These are phyloP conservation scores for Phallusia fumigata DNA, from an alignment of 23 tunicate species.

Conservation along the genomic window DNA sequence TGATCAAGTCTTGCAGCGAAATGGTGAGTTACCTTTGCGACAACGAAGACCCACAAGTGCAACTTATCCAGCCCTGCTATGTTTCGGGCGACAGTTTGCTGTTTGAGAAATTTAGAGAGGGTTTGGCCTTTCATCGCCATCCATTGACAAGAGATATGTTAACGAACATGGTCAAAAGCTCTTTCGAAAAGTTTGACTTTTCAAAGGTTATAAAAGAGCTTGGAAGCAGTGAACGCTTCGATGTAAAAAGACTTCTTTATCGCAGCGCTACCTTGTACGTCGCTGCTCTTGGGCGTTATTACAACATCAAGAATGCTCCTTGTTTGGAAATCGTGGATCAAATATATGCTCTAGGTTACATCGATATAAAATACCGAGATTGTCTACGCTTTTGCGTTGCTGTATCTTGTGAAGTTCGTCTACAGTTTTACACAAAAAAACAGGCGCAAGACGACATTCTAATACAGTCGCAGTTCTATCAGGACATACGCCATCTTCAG, in stretches of 20 bases:
- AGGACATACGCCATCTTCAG: background rate
- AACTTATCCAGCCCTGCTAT: background rate
- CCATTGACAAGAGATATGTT: background rate
- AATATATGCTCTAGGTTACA: background rate
- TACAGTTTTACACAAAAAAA: conserved; percentile 18
- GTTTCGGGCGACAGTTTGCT: background rate
- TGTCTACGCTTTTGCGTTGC: conserved; percentile 25
- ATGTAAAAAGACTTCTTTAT: conserved; percentile 25
- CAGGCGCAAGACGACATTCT: conserved; percentile 25
- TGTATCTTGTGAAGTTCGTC: conserved; percentile 32
- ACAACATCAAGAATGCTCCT: background rate
- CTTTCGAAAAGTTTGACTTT: background rate
- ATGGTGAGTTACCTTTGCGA: conserved; percentile 25
- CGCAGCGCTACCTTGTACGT: conserved; percentile 23
- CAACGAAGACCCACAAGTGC: conserved; percentile 6
- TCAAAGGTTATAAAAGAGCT: background rate
- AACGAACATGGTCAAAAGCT: background rate
- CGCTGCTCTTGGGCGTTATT: conserved; percentile 9
- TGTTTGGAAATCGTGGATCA: conserved; percentile 25
- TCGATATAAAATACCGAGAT: background rate
- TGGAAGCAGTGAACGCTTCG: background rate
- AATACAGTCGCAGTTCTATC: background rate
- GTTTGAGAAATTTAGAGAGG: background rate
- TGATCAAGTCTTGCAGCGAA: conserved; percentile 36
- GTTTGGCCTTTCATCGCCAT: background rate